A percentile compares a stretch with the other conserved stretches of the same genome.
These are phyloP conservation scores for Lepus townsendii DNA, from an alignment of 2,797 vertebrate species.

Conservation along the genomic window DNA sequence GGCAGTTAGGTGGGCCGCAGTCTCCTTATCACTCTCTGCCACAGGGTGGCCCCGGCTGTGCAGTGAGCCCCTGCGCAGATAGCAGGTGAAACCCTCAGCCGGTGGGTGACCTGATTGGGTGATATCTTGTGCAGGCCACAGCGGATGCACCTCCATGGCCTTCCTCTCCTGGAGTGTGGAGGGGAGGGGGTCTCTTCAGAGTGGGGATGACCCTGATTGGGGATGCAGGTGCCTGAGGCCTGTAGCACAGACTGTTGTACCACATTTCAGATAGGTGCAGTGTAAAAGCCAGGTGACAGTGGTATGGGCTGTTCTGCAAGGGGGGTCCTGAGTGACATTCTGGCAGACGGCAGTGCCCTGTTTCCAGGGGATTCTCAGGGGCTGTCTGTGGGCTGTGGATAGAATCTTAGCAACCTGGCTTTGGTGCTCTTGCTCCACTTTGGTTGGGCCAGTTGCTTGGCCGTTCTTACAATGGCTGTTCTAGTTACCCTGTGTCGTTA, in stretches of 20 bases:
- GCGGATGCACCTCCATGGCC: no score
- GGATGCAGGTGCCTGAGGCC: background rate
- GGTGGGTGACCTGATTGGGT: no score
- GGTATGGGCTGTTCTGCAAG: background rate
- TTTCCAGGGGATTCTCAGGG: background rate
- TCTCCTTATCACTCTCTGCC: background rate
- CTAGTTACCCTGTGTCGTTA: background rate
- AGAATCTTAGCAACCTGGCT: background rate
- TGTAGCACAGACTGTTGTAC: accelerated
- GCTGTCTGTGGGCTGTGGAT: background rate
- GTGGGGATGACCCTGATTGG: no score
- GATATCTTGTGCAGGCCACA: no score
- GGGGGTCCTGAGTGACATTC: background rate
- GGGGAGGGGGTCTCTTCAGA: background rate
- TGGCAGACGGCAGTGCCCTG: background rate
- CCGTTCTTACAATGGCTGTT: no score
- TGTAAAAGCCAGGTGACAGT: background rate
- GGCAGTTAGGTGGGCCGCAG: accelerated
- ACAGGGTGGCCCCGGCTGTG: no score
- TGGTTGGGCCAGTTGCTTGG: background rate
- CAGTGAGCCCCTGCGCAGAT: no score
- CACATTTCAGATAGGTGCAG: background rate
- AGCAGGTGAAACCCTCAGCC: no score
- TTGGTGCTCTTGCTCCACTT: background rate
- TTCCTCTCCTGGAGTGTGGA: no score